Evolutionary conservation across 2,888 invertebrate genomes (phyloP).

Genomic region (Plagiodera versicolora): DNA sequence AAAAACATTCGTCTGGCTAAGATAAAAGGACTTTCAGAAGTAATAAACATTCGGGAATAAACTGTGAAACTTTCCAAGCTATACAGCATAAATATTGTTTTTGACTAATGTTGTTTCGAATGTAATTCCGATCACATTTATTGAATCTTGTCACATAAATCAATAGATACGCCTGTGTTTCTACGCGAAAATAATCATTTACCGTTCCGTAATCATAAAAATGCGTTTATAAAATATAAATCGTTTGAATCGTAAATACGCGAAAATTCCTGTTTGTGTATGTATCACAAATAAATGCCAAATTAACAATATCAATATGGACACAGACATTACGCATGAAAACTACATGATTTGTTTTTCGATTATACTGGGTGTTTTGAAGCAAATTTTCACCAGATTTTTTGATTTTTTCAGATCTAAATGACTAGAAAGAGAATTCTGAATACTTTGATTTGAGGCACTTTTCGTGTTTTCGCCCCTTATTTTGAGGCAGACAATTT

Average conservation of each 20-base stretch:
- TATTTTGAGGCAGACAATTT: too few species aligned
- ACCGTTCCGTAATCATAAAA: conserved; percentile 19
- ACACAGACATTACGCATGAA: not conserved
- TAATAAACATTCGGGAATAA: conserved; percentile 35
- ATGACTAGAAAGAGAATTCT: too few species aligned
- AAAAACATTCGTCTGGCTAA: conserved; percentile 24
- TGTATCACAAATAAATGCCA: not conserved
- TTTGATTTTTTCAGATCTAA: too few species aligned
- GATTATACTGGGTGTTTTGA: too few species aligned
- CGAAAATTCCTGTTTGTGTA: not conserved
- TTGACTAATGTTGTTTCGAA: conserved; percentile 35
- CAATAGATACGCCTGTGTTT: conserved; percentile 36
- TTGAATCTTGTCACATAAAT: conserved; percentile 40
- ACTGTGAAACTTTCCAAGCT: conserved; percentile 28
- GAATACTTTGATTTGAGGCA: too few species aligned
- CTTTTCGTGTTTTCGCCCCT: too few species aligned
- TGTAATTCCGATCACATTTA: conserved; percentile 35
- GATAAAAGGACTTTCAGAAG: conserved; percentile 35
- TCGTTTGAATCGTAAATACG: not conserved
- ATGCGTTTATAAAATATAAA: conserved; percentile 12
- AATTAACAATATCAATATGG: not conserved
- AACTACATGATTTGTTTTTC: not conserved
- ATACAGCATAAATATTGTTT: conserved; percentile 36
- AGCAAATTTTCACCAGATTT: too few species aligned
- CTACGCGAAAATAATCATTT: conserved; percentile 35